Conservation (phyloP, 1,140 invertebrate genomes). For the Muscidifurax raptorellus region DNA sequence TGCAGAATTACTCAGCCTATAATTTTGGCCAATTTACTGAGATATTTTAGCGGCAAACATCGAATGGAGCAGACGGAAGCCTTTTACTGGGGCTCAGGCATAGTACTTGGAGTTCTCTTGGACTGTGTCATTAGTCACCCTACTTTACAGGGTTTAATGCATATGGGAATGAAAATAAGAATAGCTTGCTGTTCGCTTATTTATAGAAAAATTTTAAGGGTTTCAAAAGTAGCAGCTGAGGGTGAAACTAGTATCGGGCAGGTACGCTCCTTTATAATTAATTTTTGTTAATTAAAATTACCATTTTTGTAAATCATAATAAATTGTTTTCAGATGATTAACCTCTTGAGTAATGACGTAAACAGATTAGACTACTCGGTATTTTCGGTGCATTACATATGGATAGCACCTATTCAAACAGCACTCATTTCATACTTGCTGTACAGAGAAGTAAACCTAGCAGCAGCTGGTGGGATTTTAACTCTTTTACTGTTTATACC, state of each 20-base stretch:
- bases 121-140: constrained; percentile 85
- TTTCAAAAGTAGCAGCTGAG: constrained; percentile 57
- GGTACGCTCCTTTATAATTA: constrained; percentile 37
- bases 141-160: constrained; percentile 84
- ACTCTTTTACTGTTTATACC: constrained; percentile 89
- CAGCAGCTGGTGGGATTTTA: constrained; percentile 86
- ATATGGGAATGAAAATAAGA: constrained; percentile 87
- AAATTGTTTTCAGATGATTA: constrained; percentile 88
- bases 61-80: constrained; percentile 74
- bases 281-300: background rate
- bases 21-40: constrained; percentile 82
- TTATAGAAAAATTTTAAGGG: constrained; percentile 83
- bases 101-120: constrained; percentile 82
- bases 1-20: constrained; percentile 83
- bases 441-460: constrained; percentile 83
- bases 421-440: constrained; percentile 85
- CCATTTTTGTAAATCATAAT: background rate
- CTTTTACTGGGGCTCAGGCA: constrained; percentile 80
- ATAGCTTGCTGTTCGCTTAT: constrained; percentile 86
- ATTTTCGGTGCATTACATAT: constrained; percentile 84
- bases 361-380: constrained; percentile 83
- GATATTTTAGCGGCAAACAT: constrained; percentile 77
- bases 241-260: constrained; percentile 68
- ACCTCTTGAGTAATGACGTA: constrained; percentile 93
- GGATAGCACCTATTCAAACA: constrained; percentile 89